phyloP scores from a whole-genome alignment of 2,113 vertebrate genomes.

The Halcyon senegalensis region DNA sequence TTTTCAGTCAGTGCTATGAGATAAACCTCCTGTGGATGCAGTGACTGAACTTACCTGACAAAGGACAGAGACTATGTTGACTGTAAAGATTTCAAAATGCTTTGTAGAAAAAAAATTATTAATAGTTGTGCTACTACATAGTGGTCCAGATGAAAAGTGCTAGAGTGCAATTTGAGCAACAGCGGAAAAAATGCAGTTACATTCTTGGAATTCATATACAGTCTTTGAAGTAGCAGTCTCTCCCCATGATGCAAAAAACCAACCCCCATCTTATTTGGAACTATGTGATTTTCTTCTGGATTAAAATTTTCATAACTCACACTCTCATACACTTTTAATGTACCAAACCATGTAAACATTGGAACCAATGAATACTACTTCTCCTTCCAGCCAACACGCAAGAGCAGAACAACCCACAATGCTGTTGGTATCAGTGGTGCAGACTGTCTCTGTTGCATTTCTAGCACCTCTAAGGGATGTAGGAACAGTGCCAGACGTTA shows the following conservation, averaged over 20 bases:
- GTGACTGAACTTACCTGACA: not conserved
- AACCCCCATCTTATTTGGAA: not conserved
- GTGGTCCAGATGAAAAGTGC: not conserved
- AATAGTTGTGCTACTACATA: not conserved
- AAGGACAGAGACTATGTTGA: not conserved
- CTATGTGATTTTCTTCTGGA: not conserved
- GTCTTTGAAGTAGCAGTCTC: not conserved
- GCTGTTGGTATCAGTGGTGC: not conserved
- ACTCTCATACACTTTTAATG: not conserved
- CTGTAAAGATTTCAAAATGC: not conserved
- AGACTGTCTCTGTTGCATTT: not conserved
- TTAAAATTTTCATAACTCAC: not conserved
- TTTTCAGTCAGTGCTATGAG: not conserved
- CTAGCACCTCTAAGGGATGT: not conserved
- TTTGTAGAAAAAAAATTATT: not conserved
- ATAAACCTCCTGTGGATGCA: not conserved
- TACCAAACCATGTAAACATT: not conserved
- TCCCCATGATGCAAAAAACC: fast-evolving
- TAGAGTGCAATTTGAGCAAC: not conserved
- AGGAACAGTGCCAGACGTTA: not conserved
- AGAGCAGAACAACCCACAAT: not conserved
- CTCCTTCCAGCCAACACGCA: not conserved
- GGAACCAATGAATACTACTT: not conserved
- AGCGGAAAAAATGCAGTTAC: not conserved
- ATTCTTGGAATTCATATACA: not conserved